phyloP scores from a whole-genome alignment of 2,888 invertebrate species.

The Sinopyrophorus schimmeli region DNA sequence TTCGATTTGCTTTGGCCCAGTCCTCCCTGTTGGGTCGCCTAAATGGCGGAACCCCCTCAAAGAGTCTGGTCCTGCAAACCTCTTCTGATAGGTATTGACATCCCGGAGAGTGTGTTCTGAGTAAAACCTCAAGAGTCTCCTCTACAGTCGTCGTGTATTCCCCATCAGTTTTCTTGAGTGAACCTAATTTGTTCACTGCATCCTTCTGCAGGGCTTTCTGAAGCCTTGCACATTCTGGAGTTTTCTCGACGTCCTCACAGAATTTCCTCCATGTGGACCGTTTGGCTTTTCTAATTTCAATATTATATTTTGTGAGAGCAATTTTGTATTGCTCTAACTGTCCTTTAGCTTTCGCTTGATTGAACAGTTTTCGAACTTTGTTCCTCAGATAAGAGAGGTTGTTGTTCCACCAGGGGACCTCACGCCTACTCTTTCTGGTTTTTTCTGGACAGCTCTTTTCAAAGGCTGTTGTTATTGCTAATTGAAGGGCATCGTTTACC shows the following conservation, averaged over 20 bases:
- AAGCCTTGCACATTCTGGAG: neutral
- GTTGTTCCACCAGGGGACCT: neutral
- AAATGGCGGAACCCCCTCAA: no score
- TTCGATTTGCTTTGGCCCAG: neutral
- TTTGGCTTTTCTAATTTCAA: neutral
- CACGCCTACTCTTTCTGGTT: no score
- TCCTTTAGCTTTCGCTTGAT: neutral
- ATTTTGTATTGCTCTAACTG: neutral
- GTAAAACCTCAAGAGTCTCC: neutral
- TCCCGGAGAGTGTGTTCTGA: neutral
- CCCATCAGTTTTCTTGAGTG: neutral
- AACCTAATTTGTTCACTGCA: neutral
- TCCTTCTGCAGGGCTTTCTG: neutral
- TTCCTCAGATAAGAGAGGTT: neutral
- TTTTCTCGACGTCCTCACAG: slow-evolving; percentile 2
- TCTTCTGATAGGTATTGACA: neutral
- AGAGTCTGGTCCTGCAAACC: neutral
- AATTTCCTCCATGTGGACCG: neutral
- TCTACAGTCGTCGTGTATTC: neutral
- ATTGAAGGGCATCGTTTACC: no score
- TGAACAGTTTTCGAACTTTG: neutral
- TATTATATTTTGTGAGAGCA: neutral
- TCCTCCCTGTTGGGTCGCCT: neutral
- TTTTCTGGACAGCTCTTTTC: no score
- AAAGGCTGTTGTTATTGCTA: no score